Conservation (phyloP, 2,888 invertebrate genomes). For the Standfussiana lucernea region DNA sequence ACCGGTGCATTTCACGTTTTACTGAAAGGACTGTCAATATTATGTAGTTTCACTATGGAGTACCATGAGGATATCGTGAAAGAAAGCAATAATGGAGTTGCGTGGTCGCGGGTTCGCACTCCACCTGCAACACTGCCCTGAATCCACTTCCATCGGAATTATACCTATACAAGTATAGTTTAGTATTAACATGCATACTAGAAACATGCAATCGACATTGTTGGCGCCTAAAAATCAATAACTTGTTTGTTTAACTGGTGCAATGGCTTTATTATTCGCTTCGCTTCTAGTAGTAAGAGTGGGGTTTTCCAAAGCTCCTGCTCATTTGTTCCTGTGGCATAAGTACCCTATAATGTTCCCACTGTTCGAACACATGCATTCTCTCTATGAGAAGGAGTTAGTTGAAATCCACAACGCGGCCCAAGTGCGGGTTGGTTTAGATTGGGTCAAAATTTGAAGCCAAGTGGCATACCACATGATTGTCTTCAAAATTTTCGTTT, state of each 20-base stretch:
- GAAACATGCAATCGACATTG: conserved; percentile 9
- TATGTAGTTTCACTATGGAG: conserved; percentile 15
- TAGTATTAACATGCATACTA: conserved; percentile 7
- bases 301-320: not conserved
- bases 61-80: conserved; percentile 5
- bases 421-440: too few relatives aligned
- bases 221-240: conserved; percentile 4
- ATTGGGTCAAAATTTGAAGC: not conserved
- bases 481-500: not conserved
- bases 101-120: not conserved
- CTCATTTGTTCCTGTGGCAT: too few relatives aligned
- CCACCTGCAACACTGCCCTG: not conserved
- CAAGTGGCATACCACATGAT: not conserved
- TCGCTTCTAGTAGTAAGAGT: too few relatives aligned
- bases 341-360: not conserved
- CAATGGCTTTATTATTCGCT: conserved; percentile 3
- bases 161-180: not conserved
- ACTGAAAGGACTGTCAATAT: conserved; percentile 44
- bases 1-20: conserved; percentile 51
- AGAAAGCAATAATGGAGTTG: not conserved
- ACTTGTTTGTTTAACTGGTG: conserved; percentile 21
- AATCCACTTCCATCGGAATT: not conserved
- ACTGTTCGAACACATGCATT: not conserved
- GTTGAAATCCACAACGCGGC: not conserved
- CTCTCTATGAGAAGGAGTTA: not conserved